Conservation (phyloP, 2,113 vertebrate genomes). For the Mionectes macconnelli region DNA sequence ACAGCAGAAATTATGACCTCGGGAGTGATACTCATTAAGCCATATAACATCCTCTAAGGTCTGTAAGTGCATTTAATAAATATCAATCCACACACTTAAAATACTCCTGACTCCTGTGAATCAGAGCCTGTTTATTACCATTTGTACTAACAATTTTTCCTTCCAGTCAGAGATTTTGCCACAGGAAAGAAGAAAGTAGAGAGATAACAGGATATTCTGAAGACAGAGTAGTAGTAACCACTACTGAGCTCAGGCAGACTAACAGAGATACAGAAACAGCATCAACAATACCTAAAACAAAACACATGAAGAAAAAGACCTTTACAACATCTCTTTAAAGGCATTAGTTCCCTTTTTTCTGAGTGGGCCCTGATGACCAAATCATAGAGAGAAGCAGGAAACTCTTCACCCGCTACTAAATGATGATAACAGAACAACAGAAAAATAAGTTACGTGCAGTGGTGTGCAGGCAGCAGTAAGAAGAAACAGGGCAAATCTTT, state of each 20-base stretch:
- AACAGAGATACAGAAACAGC: neutral
- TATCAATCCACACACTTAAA: neutral
- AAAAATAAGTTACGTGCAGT: neutral
- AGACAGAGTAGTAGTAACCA: neutral
- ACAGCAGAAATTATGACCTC: neutral
- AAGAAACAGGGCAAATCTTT: neutral
- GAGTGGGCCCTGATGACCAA: neutral
- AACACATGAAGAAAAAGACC: neutral
- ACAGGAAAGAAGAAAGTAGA: neutral
- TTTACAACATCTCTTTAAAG: neutral
- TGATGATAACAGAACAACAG: neutral
- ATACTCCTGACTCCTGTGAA: neutral
- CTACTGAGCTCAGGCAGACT: neutral
- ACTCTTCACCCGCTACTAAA: neutral
- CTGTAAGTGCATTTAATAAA: constrained; percentile 1
- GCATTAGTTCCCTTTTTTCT: neutral
- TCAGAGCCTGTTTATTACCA: neutral
- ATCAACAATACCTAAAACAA: neutral
- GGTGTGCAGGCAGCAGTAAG: neutral
- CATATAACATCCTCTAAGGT: neutral
- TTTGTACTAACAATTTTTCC: neutral
- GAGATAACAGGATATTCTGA: neutral
- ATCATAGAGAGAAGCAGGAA: neutral
- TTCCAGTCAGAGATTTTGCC: neutral
- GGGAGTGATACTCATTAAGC: neutral